Evolutionary conservation across 2,113 vertebrate species (phyloP), one percentile per base, ranked within the genome.

Genomic region (Eurypyga helias): DNA sequence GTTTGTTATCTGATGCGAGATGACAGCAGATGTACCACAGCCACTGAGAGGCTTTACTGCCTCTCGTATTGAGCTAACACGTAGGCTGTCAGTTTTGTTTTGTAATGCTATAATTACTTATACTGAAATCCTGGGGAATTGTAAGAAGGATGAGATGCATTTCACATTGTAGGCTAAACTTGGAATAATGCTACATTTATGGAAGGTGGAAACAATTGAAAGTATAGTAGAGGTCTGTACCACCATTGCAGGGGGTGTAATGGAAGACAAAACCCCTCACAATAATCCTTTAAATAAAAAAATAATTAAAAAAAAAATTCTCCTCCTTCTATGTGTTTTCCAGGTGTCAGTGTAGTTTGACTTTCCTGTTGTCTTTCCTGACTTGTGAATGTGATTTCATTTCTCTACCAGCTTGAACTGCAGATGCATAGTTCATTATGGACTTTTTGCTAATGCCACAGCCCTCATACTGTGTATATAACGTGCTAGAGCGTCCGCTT

Each of bases 81-180:
- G 2, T 10, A 71, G 90, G 79, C 95, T 97, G 94, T 85, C 95
- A 93, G 79, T 58, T 87, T 87, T 90, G 79, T 60, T 96, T 93
- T 85, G 49, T 73, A 48, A 78, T 80, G 89, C 79, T 92, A 33
- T 80, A 92, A 97, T 96, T 96, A 89, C 82, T 71, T 69, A 49
- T 6, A 66, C 45, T 86, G 61, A 83, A 82, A 86, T 90, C 48
- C 78, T 3, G 3, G 81, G 84, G 36, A 72, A 26, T 83, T 77
- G 28, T 2, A 61, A 80, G 66, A 82, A 83, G 51, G 73, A 19
- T 21, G 36, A 80, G 71, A 61, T 94, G 24, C 33, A 18, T 95
- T 90, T 92, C 75, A 60, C 31, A 9, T 41, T 79, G 64, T 20
- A 67, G 84, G 31, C n/a, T 77, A 48, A 90, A 61, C 80, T 23